Percentiles rank a stretch among this genome's conserved stretches.
Conservation (phyloP, 2,113 vertebrate species). For the Pogonocichla stellata region DNA sequence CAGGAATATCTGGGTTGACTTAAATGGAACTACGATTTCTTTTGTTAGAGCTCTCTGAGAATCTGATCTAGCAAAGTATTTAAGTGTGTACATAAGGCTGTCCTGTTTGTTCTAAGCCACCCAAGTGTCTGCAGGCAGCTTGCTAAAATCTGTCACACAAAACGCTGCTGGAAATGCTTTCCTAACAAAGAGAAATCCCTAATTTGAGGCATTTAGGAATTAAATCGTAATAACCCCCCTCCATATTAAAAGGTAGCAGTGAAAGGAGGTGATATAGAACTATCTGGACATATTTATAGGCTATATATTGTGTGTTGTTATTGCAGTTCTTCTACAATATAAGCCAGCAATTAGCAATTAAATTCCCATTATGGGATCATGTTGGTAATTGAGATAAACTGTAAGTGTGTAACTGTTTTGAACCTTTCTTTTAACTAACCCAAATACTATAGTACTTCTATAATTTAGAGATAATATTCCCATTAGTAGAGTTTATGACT, state of each 20-base stretch:
- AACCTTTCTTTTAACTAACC: conserved; percentile 71
- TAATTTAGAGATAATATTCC: conserved; percentile 79
- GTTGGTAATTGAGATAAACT: conserved; percentile 71
- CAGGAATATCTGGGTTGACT: background rate
- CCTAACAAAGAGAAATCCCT: background rate
- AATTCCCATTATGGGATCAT: conserved; percentile 74
- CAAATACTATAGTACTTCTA: conserved; percentile 65
- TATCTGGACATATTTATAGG: conserved; percentile 26
- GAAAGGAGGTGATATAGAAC: conserved; percentile 19
- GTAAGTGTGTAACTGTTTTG: conserved; percentile 64
- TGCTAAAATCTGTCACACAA: background rate
- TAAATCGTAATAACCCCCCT: background rate
- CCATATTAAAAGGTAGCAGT: conserved; percentile 8
- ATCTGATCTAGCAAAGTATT: background rate
- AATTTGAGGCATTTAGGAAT: conserved; percentile 7
- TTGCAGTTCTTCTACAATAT: conserved; percentile 37
- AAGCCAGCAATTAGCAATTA: conserved; percentile 73
- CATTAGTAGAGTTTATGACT: conserved; percentile 80
- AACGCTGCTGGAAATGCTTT: background rate
- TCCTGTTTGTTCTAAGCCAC: background rate
- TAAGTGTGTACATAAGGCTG: background rate
- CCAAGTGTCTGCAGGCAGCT: background rate
- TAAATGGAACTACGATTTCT: background rate
- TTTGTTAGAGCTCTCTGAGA: background rate
- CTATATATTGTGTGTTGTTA: conserved; percentile 22